These are phyloP conservation scores for Eledone cirrhosa DNA, from an alignment of 2,888 invertebrate species.

Conservation along the genomic window DNA sequence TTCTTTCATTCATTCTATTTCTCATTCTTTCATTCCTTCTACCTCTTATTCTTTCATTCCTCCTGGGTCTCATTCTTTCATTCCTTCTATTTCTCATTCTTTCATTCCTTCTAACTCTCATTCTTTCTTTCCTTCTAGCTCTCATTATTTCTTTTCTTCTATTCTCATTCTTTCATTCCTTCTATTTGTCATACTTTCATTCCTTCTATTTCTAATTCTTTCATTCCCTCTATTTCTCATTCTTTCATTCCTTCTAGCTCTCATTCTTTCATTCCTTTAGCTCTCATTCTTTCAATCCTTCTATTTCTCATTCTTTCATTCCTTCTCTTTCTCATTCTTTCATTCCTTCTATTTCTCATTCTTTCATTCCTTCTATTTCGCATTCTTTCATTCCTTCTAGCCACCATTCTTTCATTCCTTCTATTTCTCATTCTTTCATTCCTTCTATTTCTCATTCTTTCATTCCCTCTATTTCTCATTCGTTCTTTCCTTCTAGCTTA, in stretches of 20 bases:
- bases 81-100: neutral
- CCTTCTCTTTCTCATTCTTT: neutral
- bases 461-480: neutral
- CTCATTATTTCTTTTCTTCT: neutral
- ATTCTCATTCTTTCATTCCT: neutral
- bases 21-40: neutral
- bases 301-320: neutral
- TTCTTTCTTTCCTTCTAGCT: neutral
- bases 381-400: too few species aligned
- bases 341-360: too few species aligned
- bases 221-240: too few species aligned
- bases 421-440: too few species aligned
- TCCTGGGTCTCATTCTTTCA: neutral
- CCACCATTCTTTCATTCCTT: too few species aligned
- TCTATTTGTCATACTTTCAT: neutral
- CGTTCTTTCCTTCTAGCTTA: neutral
- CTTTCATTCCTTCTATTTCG: too few species aligned
- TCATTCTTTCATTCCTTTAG: neutral
- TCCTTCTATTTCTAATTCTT: neutral
- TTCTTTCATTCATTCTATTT: neutral
- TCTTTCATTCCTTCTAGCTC: neutral
- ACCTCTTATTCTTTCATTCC: neutral
- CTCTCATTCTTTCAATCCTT: neutral
- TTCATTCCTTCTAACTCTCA: neutral
- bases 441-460: too few species aligned